A percentile compares a stretch with the other conserved stretches of the same genome.
Evolutionary conservation across 1,140 invertebrate species (phyloP).

Genomic region (Araneus ventricosus): DNA sequence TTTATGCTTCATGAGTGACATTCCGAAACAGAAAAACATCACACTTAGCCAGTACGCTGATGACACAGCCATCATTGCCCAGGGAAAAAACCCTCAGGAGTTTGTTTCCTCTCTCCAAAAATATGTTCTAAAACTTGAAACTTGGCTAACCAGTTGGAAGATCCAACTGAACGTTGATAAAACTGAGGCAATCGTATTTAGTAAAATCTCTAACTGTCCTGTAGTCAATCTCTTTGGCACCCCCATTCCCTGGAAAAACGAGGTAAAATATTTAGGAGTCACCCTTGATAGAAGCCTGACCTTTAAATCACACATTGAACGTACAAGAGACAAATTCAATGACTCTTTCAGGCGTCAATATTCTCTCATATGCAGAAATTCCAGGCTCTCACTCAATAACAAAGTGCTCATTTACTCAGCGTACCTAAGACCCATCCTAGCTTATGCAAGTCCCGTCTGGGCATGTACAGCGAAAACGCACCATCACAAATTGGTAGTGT

Average conservation of each 20-base stretch:
- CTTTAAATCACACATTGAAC: background rate
- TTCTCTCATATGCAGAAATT: background rate
- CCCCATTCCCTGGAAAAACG: background rate
- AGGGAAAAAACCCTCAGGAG: too few relatives aligned
- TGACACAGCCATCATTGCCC: background rate
- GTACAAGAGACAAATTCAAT: background rate
- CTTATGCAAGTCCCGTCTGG: background rate
- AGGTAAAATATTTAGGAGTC: background rate
- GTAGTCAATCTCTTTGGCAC: background rate
- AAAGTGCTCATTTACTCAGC: background rate
- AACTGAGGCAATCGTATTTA: background rate
- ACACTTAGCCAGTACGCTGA: background rate
- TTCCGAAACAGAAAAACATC: background rate
- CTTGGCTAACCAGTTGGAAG: background rate
- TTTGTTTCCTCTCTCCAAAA: too few relatives aligned
- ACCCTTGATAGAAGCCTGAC: background rate
- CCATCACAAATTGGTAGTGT: too few relatives aligned
- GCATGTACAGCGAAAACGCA: too few relatives aligned
- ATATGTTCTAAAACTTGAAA: background rate
- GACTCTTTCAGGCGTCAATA: background rate
- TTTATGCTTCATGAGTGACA: background rate
- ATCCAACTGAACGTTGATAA: background rate
- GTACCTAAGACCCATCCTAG: background rate
- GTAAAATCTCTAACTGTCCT: background rate
- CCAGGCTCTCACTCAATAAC: background rate